Base-by-base conservation (phyloP, 2,113 vertebrate genomes). In the Misgurnus anguillicaudatus region DNA sequence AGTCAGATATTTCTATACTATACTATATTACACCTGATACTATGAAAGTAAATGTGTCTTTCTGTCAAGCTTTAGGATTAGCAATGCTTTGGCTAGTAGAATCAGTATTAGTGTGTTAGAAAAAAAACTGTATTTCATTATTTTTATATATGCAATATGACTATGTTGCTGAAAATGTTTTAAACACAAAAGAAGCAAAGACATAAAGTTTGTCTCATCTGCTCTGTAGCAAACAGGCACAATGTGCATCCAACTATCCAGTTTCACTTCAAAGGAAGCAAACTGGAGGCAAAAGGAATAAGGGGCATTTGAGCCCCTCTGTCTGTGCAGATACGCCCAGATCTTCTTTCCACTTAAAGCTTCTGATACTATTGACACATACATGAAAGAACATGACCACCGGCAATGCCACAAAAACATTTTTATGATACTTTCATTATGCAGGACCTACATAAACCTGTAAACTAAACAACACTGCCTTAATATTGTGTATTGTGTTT, bases 311-410 rank as follows among this genome's bases (percentile, higher is more conserved):
- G 67, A 80, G 79, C 66, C 65, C 24, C 57, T 17, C 63, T 62
- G 79, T 75, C 73, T 81, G 61, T 51, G 81, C 85, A 83, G 81
- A 60, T 80, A 80, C 86, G 82, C 79, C 79, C 83, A 80, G 62
- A 75, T 84, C 77, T 60, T 69, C 74, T 86, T 86, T 83, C 84
- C 83, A 79, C 73, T 74, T 68, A 42, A 3, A 66, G 71, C 85
- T 86, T 84, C 55, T 86, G 81, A 85, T 85, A 82, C 85, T 70
- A 80, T 82, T 85, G 85, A 85, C 79, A 83, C 68, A 45, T 42
- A 74, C 70, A 80, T 86, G 57, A 87, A 79, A 83, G 81, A 81
- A 82, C 77, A 77, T 76, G 80, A 81, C 61, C 69, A 63, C n/a
- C n/a, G 42, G 48, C 13, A 77, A 67, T 42, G 39, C 65, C 60